Evolutionary conservation across 2,113 vertebrate species (phyloP), one percentile per base, ranked within the genome.

Genomic region (Oreotragus oreotragus): DNA sequence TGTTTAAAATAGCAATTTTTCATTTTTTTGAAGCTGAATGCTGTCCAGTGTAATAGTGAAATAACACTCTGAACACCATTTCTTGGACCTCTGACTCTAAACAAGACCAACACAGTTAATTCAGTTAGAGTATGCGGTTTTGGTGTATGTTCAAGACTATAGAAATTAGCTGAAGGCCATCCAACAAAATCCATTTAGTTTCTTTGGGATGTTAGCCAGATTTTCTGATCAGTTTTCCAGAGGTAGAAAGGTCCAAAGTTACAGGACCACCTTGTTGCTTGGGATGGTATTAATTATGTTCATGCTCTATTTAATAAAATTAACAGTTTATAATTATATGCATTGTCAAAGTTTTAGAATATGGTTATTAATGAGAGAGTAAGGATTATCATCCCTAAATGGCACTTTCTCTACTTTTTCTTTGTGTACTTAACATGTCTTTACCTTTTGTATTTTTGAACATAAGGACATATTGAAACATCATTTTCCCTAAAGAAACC

Each of bases 201-300:
- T 89, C 84, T 85, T 88, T 98, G 90, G 70, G 36, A 95, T 70
- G 43, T 89, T 93, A 91, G 77, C 92, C 88, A 98, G 36, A 91
- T 97, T 97, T 53, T 47, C 58, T 84, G 88, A 85, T 86, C 33
- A 84, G 17, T 85, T 93, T 89, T 90, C 30, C 39, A 93, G 70
- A 91, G 70, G 60, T 90, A 8, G 93, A 91, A 87, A 30, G 91
- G 43, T 92, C 30, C 90, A 81, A 62, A 94, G 49, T 83, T 55
- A 43, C 33, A 91, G 28, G 28, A 11, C 93, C 95, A 51, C 89
- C 33, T 16, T 62, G 0, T 95, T 94, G 76, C 33, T 84, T 49
- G 53, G 70, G 64, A 28, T 97, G 55, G 9, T 95, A 76, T 91
- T 91, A 94, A 97, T 96, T 95, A 55, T 33, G 13, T 88, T 80